These are phyloP conservation scores for Actinernus sp. DNA, from an alignment of 92 coral and sea anemone genomes.

Conservation along the genomic window DNA sequence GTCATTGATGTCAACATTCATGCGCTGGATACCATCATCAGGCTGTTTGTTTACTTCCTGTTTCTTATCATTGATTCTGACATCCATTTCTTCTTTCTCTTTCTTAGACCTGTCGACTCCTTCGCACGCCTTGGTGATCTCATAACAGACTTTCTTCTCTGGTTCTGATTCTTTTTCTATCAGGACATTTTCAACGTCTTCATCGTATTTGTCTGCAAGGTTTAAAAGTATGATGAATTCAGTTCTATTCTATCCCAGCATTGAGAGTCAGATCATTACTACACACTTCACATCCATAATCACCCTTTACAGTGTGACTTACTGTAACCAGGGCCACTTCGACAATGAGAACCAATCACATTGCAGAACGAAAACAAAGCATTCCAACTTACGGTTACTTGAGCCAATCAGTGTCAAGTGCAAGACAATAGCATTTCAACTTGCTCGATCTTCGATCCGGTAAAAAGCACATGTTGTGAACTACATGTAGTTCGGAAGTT, in stretches of 20 bases:
- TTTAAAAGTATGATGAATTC: too few relatives aligned
- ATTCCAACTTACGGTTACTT: too few relatives aligned
- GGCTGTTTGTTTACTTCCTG: conserved; percentile 46
- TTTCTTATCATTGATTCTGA: conserved; percentile 75
- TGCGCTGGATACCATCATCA: conserved; percentile 75
- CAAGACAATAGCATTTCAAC: too few relatives aligned
- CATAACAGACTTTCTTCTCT: conserved; percentile 88
- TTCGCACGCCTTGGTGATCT: conserved; percentile 89
- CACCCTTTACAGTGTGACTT: too few relatives aligned
- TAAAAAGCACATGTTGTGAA: too few relatives aligned
- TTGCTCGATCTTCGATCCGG: too few relatives aligned
- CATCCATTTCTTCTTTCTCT: conserved; percentile 89
- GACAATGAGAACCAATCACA: too few relatives aligned
- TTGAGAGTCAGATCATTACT: not conserved
- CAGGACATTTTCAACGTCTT: conserved; percentile 84
- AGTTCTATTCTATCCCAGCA: not conserved
- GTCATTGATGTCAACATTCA: conserved; percentile 93
- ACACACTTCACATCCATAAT: not conserved
- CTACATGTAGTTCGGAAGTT: too few relatives aligned
- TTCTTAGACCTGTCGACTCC: conserved; percentile 96
- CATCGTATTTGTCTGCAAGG: conserved; percentile 90
- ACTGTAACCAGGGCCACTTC: too few relatives aligned
- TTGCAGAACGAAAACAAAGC: too few relatives aligned
- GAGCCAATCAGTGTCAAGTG: too few relatives aligned
- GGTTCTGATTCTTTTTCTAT: conserved; percentile 48